Base-by-base conservation (phyloP, 2,888 invertebrate species). In the Drosophila kambysellisi region DNA sequence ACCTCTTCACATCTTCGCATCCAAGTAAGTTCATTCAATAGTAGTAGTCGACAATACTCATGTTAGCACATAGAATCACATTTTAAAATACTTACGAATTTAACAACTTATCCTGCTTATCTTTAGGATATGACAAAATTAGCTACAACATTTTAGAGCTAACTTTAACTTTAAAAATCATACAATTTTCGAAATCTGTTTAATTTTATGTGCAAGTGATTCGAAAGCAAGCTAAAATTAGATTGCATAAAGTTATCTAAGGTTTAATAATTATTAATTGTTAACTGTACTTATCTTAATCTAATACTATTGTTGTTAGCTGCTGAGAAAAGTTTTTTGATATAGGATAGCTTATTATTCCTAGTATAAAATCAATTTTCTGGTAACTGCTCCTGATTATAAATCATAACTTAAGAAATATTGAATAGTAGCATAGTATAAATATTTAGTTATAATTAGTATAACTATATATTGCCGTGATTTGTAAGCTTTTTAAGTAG, bases 401-500 rank as follows among this genome's bases (percentile, higher is more conserved):
- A 41, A 12, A 43, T 33, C 25, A 32, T 39, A 41, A n/a, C n/a
- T 32, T 37, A 57, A 33, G n/a, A 67, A 20, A 30, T 53, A 41
- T 15, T 51, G 0, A 29, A 35, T 15, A 15, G 37, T 33, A 32
- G 66, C 12, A 37, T 29, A 32, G 39, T 29, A 51, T 50, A 17
- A 43, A 57, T 50, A 57, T 11, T 37, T 65, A 69, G 41, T n/a
- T 56, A 43, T 59, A 61, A 54, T 17, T 77, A 77, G 32, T 52
- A 43, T 25, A 54, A 48, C 41, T 56, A 78, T 50, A 17, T 68
- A 81, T 67, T 79, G 83, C 81, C 62, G 59, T 43, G 15, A 57
- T 61, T 63, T 86, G 81, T 81, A 83, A 64, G 81, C 81, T 86
- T 81, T 81, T 17, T n/a, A 17, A 29, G 17, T 86, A 81, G 83